A percentile compares a stretch with the other conserved stretches of the same genome.
These are phyloP conservation scores for Mormoops blainvillei DNA, from an alignment of 2,113 vertebrate genomes.

Conservation along the genomic window DNA sequence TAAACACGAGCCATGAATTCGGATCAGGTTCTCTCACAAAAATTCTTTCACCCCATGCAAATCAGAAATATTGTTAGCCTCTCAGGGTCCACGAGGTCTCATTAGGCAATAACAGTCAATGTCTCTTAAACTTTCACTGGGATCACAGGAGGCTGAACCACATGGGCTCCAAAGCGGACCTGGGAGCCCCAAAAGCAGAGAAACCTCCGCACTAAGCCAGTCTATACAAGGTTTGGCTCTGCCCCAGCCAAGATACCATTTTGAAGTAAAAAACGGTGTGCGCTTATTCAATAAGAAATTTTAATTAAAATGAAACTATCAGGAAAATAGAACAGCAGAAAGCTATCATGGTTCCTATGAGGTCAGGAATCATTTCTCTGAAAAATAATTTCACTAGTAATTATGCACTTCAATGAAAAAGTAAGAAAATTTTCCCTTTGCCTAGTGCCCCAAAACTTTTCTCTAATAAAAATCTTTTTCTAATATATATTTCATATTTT, in stretches of 20 bases:
- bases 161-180: not conserved
- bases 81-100: not conserved
- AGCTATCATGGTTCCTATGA: not conserved
- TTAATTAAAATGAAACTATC: slow-evolving; percentile 24
- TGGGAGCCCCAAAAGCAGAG: not conserved
- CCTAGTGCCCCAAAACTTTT: not conserved
- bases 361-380: slow-evolving; percentile 37
- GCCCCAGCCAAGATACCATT: not conserved
- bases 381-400: slow-evolving; percentile 26
- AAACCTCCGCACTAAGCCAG: not conserved
- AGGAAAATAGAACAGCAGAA: not conserved
- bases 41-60: not conserved
- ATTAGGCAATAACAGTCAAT: not conserved
- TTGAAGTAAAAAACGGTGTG: not conserved
- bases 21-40: not conserved
- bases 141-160: not conserved
- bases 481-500: not conserved
- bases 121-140: not conserved
- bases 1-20: not conserved
- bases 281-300: slow-evolving; percentile 12
- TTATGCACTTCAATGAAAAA: not conserved
- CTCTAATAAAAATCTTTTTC: not conserved
- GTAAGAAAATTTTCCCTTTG: not conserved
- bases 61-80: not conserved
- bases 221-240: not conserved